Conservation (phyloP, 2,888 invertebrate species). For the Heteromurus nitidus region DNA sequence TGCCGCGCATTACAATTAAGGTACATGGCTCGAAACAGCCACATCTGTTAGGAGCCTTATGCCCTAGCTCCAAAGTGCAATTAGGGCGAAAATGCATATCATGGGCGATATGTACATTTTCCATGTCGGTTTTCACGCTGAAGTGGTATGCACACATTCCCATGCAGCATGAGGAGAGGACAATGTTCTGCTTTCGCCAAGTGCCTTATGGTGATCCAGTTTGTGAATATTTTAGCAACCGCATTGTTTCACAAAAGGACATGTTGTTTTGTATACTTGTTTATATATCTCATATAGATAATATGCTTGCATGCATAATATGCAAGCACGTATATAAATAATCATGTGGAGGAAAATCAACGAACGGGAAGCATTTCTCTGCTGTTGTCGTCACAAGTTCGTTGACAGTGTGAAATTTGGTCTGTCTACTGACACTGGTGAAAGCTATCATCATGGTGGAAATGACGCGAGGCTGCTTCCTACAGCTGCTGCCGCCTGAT, state of each 20-base stretch:
- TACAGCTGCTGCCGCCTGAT: too few relatives aligned
- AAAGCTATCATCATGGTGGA: conserved; percentile 14
- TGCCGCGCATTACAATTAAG: too few relatives aligned
- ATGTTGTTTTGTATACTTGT: neutral
- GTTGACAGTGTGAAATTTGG: conserved; percentile 47
- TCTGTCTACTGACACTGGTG: conserved; percentile 24
- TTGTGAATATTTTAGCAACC: neutral
- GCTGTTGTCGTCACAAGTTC: conserved; percentile 27
- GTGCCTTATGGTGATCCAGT: neutral
- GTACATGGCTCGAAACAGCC: too few relatives aligned
- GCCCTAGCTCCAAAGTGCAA: too few relatives aligned
- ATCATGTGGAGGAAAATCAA: conserved; percentile 21
- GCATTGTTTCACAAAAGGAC: neutral
- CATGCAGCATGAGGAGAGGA: too few relatives aligned
- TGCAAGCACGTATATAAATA: conserved; percentile 23
- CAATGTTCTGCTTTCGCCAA: neutral
- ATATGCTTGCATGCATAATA: neutral
- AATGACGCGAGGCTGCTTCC: neutral
- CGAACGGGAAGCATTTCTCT: conserved; percentile 27
- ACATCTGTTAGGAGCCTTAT: too few relatives aligned
- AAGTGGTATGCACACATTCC: too few relatives aligned
- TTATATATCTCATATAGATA: neutral
- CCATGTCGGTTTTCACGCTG: too few relatives aligned
- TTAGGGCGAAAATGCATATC: too few relatives aligned
- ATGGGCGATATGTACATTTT: too few relatives aligned